These are phyloP conservation scores for Lagorchestes hirsutus DNA, from an alignment of 2,797 vertebrate genomes.

Conservation along the genomic window DNA sequence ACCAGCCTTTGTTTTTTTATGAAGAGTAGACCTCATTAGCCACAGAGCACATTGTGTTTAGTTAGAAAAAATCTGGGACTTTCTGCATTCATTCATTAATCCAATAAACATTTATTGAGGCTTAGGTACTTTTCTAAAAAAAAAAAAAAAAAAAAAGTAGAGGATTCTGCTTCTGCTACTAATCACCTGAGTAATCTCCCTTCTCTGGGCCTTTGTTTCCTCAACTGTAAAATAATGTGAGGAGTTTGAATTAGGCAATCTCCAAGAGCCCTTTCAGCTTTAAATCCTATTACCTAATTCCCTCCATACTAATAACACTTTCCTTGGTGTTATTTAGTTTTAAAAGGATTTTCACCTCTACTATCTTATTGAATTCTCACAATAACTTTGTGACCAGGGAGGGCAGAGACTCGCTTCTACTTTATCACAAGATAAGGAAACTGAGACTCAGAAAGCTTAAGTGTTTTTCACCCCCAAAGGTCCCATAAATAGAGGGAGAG, in stretches of 20 bases:
- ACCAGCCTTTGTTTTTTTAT: conserved; percentile 5
- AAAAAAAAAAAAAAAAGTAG: neutral
- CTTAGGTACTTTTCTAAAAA: neutral
- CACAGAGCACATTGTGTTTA: neutral
- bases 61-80: conserved; percentile 19
- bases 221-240: neutral
- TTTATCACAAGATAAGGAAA: neutral
- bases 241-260: neutral
- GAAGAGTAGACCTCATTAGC: neutral
- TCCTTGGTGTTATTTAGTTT: neutral
- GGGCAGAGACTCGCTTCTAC: neutral
- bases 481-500: neutral
- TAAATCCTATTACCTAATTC: neutral
- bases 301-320: neutral
- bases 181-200: neutral
- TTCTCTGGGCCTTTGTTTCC: neutral
- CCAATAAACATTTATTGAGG: neutral
- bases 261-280: neutral
- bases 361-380: neutral
- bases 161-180: neutral
- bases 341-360: neutral
- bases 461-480: neutral
- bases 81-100: neutral
- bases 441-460: neutral
- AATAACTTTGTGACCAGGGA: neutral